Percentiles rank a stretch among this genome's conserved stretches.
phyloP scores from a whole-genome alignment of 2,797 vertebrate species.

The Simalia tracyae region DNA sequence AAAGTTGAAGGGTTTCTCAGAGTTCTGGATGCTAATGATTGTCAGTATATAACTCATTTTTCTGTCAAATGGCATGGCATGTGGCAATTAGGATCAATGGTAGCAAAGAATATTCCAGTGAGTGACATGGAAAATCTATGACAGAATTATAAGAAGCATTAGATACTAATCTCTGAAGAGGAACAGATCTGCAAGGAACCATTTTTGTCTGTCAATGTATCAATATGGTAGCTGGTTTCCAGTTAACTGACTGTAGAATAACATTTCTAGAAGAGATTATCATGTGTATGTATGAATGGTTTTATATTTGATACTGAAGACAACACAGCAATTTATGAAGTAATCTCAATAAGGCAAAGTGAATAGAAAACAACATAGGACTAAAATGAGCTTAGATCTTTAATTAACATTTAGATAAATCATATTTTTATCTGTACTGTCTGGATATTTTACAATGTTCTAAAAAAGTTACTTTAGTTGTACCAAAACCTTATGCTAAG shows the following conservation, averaged over 20 bases:
- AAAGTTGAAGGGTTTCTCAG: background rate
- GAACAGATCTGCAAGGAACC: conserved; percentile 3
- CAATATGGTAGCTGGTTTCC: background rate
- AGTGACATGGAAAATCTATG: conserved; percentile 26
- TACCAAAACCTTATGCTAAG: background rate
- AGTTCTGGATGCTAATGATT: conserved; percentile 38
- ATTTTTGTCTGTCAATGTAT: background rate
- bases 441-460: background rate
- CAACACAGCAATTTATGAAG: background rate
- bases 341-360: background rate
- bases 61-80: conserved; percentile 37
- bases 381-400: background rate
- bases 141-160: conserved; percentile 30
- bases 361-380: background rate
- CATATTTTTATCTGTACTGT: background rate
- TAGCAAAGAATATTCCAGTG: conserved; percentile 40
- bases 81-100: conserved; percentile 45
- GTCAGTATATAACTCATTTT: conserved; percentile 30
- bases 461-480: background rate
- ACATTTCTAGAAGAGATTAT: background rate
- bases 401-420: background rate
- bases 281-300: background rate
- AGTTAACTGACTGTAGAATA: background rate
- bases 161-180: conserved; percentile 19
- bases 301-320: background rate